Conservation (phyloP, 2,797 vertebrate species). For the Pogonophryne albipinna region DNA sequence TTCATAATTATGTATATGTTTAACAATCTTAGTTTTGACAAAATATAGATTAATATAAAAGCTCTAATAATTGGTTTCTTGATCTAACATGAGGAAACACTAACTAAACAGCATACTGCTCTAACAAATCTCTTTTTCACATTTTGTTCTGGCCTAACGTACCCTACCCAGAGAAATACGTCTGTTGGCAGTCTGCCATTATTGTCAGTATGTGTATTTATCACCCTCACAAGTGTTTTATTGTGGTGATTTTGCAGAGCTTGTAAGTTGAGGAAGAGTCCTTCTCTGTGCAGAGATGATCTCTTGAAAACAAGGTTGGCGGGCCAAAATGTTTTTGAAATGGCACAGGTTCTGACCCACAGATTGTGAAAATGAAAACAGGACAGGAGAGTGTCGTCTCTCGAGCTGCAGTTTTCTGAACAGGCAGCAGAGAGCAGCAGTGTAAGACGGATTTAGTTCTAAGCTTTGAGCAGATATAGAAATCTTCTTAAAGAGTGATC, state of each 20-base stretch:
- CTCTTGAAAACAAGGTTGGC: slow-evolving; percentile 16
- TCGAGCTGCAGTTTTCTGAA: slow-evolving; percentile 45
- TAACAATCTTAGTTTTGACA: slow-evolving; percentile 62
- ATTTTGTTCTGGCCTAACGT: slow-evolving; percentile 33
- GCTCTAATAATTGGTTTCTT: slow-evolving; percentile 64
- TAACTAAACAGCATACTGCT: slow-evolving; percentile 54
- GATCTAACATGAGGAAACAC: slow-evolving; percentile 50
- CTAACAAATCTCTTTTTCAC: slow-evolving; percentile 44
- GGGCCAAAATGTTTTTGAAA: slow-evolving; percentile 31
- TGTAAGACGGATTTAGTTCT: background rate
- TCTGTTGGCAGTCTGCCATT: slow-evolving; percentile 41
- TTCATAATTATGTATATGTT: slow-evolving; percentile 62
- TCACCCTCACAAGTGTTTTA: slow-evolving; percentile 47
- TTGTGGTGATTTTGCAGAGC: slow-evolving; percentile 51
- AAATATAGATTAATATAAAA: slow-evolving; percentile 75
- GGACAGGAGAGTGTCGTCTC: background rate
- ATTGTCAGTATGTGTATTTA: slow-evolving; percentile 46
- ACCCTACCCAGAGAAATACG: slow-evolving; percentile 27
- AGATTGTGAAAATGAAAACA: slow-evolving; percentile 17
- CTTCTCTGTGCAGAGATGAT: slow-evolving; percentile 25
- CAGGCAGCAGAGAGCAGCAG: slow-evolving; percentile 75
- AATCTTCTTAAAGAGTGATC: slow-evolving; percentile 51
- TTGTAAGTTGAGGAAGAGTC: slow-evolving; percentile 26
- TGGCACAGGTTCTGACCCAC: slow-evolving; percentile 25
- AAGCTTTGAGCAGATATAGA: slow-evolving; percentile 29